Evolutionary conservation across 2,797 vertebrate species (phyloP).

Genomic region (Cheirogaleus major): DNA sequence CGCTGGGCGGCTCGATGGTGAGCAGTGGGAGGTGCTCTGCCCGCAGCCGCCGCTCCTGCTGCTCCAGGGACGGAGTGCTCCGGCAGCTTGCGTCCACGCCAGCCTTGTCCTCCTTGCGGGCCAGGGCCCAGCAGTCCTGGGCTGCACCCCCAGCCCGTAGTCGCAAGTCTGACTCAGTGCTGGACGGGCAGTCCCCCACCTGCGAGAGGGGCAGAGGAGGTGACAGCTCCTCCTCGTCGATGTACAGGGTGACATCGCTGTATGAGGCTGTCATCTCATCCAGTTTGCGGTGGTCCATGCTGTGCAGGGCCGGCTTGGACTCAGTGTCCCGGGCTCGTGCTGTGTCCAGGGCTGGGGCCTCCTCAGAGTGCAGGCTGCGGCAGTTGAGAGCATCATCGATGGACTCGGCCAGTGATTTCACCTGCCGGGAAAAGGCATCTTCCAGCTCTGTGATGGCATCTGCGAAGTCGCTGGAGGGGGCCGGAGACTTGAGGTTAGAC

Average conservation of each 20-base stretch:
- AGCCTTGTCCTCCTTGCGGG: constrained; percentile 93
- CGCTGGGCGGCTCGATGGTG: constrained; percentile 96
- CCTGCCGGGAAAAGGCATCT: constrained; percentile 97
- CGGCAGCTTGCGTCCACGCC: constrained; percentile 96
- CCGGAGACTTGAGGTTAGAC: constrained; percentile 89
- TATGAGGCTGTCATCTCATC: constrained; percentile 98
- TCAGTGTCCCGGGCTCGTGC: constrained; percentile 89
- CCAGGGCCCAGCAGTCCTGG: constrained; percentile 96
- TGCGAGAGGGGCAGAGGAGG: constrained; percentile 93
- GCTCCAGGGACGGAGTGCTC: constrained; percentile 95
- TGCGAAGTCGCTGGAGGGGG: constrained; percentile 91
- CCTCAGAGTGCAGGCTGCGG: constrained; percentile 94
- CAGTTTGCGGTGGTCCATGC: constrained; percentile 89
- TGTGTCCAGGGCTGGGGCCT: constrained; percentile 85
- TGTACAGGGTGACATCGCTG: constrained; percentile 97
- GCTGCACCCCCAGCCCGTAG: constrained; percentile 90
- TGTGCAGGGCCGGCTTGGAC: constrained; percentile 87
- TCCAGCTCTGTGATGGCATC: constrained; percentile 98
- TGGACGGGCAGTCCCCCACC: constrained; percentile 90
- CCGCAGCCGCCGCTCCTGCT: constrained; percentile 92
- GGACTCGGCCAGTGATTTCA: constrained; percentile 97
- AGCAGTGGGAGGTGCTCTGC: constrained; percentile 94
- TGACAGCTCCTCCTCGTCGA: constrained; percentile 97
- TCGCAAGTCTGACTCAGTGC: constrained; percentile 92
- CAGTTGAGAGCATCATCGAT: constrained; percentile 98